These are phyloP conservation scores for Pelochelys cantorii DNA, from an alignment of 2,797 vertebrate species.

Conservation along the genomic window DNA sequence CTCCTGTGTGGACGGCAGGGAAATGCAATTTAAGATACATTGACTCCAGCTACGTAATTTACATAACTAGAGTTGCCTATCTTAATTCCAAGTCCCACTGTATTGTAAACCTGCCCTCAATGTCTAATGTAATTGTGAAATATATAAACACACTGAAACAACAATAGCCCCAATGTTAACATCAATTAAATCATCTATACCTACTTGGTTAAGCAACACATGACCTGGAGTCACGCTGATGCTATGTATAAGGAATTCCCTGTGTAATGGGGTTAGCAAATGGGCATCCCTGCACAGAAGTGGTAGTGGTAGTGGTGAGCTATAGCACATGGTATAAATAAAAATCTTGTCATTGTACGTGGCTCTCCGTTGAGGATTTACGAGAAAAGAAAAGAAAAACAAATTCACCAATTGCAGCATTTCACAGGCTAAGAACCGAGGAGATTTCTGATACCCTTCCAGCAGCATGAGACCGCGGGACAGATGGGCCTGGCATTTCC, in stretches of 20 bases:
- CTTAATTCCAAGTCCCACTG: too few relatives aligned
- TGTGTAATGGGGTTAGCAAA: neutral
- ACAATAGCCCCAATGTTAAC: neutral
- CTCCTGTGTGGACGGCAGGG: too few relatives aligned
- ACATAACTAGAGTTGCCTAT: too few relatives aligned
- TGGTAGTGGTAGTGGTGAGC: neutral
- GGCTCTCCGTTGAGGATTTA: neutral
- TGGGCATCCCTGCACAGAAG: neutral
- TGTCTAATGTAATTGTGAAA: neutral
- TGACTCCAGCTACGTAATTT: too few relatives aligned
- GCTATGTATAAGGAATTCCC: neutral
- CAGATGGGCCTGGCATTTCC: rapidly evolving
- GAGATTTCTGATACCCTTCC: neutral
- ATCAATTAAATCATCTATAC: neutral
- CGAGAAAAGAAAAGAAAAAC: neutral
- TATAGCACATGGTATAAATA: neutral
- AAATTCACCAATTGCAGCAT: neutral
- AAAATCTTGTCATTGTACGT: neutral
- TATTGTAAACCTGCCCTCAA: neutral
- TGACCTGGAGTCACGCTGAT: neutral
- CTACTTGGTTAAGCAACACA: neutral
- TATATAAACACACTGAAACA: neutral
- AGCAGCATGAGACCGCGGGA: neutral
- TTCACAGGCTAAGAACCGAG: neutral
- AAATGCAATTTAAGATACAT: too few relatives aligned